Evolutionary conservation across 1,140 invertebrate genomes (phyloP), one percentile per base, ranked within the genome.

Genomic region (Agraylea sexmaculata): DNA sequence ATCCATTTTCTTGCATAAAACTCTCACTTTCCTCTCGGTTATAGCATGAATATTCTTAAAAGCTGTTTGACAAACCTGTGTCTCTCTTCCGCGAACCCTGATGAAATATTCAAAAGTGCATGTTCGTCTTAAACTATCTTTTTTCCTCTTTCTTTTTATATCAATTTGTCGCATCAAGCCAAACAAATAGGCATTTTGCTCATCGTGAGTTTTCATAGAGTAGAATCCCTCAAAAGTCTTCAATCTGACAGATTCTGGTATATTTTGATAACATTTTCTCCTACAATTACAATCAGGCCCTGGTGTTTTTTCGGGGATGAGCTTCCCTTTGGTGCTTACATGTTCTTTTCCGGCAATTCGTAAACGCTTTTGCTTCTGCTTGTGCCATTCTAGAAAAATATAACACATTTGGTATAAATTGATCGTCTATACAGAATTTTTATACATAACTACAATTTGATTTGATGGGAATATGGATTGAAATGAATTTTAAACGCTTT

Each of bases 11-110:
- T 70, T 67, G 45, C 68, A 71, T 4, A 72, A 52, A 4, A 69
- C 69, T 51, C 69, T 54, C 1, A 72, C 69, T 55, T 72, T 72
- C 43, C 69, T 57, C 47, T 69, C 66, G 18, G 69, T 69, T 28
- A 72, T 69, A 3, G 67, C 64, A 58, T 72, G 69, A 38, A 72
- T 72, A 51, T 70, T 70, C 57, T 70, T 70, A 50, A 72, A 71
- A 23, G 69, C 69, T 30, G 64, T 64, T 46, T 70, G 68, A 48
- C 69, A 72, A n/a, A 72, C 67, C 58, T 71, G 68, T 31, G 68
- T 69, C 50, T 71, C 69, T 41, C 62, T 58, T 16, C 69, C 69
- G 45, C 63, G 63, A 6, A 70, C 64, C 37, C 69, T 55, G 2
- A 71, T 57, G 53, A 68, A 71, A 51, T 72, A 72, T 56, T 71